phyloP scores from a whole-genome alignment of 1,140 invertebrate species.

The Aleiodes sp. region DNA sequence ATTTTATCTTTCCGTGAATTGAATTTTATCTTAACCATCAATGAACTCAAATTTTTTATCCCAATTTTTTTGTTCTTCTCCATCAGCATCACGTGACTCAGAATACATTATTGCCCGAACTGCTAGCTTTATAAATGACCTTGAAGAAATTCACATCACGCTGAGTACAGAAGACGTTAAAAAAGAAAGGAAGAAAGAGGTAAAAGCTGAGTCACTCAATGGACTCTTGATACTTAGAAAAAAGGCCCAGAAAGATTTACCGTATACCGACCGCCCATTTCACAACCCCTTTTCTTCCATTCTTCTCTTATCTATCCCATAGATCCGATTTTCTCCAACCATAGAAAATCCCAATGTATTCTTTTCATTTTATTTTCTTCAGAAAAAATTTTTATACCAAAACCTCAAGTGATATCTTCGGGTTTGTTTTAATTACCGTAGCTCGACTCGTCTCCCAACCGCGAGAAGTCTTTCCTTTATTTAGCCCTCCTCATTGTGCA shows the following conservation, averaged over 20 bases:
- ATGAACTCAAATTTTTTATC: no score
- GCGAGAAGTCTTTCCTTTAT: not conserved
- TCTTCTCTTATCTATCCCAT: not conserved
- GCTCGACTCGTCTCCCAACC: not conserved
- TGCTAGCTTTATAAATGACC: not conserved
- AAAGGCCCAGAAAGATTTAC: conserved; percentile 7
- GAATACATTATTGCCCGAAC: no score
- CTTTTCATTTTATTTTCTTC: not conserved
- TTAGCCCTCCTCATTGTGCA: no score
- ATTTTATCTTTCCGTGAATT: no score
- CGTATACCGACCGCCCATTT: not conserved
- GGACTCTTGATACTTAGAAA: not conserved
- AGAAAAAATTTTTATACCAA: not conserved
- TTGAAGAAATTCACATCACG: conserved; percentile 1
- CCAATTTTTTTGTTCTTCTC: no score
- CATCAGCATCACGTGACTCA: no score
- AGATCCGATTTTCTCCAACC: conserved; percentile 12
- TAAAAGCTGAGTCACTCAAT: conserved; percentile 9
- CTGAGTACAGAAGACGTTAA: not conserved
- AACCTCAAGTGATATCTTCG: not conserved
- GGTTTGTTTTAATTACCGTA: conserved; percentile 18
- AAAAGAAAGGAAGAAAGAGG: not conserved
- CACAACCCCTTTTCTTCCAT: not conserved
- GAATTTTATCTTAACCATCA: no score
- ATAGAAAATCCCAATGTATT: not conserved